Evolutionary conservation across 1,140 invertebrate species (phyloP).

Genomic region (Drosophila varians): DNA sequence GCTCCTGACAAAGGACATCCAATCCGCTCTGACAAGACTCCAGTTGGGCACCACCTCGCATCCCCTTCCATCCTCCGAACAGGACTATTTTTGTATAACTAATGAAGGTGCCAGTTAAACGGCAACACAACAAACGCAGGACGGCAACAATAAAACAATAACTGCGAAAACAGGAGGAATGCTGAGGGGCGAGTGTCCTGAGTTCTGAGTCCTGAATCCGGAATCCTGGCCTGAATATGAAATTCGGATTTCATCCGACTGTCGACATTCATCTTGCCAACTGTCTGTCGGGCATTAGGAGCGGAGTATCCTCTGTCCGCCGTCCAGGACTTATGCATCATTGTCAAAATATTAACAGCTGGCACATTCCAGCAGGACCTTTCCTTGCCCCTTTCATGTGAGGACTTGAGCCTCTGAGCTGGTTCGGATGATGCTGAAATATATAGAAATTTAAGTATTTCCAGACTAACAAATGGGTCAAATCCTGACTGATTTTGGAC

Average conservation of each 20-base stretch:
- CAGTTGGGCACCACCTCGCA: slow-evolving; percentile 55
- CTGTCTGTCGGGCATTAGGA: slow-evolving; percentile 72
- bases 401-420: slow-evolving; percentile 58
- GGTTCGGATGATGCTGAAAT: slow-evolving; percentile 62
- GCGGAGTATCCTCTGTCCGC: slow-evolving; percentile 14
- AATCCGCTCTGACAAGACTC: slow-evolving; percentile 63
- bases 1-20: slow-evolving; percentile 33
- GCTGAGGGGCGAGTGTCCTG: slow-evolving; percentile 14
- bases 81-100: slow-evolving; percentile 79
- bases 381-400: slow-evolving; percentile 33
- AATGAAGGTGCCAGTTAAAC: slow-evolving; percentile 75
- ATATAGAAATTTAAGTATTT: slow-evolving; percentile 74
- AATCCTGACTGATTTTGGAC: slow-evolving; percentile 54
- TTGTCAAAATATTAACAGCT: slow-evolving; percentile 82
- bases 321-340: slow-evolving; percentile 69
- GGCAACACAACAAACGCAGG: slow-evolving; percentile 37
- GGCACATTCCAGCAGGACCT: slow-evolving; percentile 53
- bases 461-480: slow-evolving; percentile 61
- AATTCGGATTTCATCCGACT: slow-evolving; percentile 74
- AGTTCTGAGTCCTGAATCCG: slow-evolving; percentile 27
- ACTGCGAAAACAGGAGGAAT: slow-evolving; percentile 35
- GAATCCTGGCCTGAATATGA: slow-evolving; percentile 71
- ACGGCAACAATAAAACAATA: slow-evolving; percentile 65
- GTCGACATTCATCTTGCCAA: slow-evolving; percentile 79
- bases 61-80: slow-evolving; percentile 10